Conservation (phyloP, 1,140 invertebrate genomes). For the Ctenoplectra terminalis region DNA sequence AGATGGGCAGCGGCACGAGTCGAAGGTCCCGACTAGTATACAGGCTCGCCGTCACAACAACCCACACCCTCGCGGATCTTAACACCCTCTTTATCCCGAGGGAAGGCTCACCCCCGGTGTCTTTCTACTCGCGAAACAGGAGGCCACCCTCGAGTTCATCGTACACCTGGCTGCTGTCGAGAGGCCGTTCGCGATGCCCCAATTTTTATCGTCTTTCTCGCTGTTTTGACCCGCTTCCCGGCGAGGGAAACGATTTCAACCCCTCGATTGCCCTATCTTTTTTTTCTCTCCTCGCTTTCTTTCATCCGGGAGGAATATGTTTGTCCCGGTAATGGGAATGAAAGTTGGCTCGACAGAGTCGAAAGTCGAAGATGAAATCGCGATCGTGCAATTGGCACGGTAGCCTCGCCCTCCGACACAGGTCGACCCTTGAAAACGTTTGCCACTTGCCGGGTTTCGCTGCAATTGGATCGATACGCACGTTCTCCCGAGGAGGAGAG, state of each 20-base stretch:
- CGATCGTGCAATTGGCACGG: conserved; percentile 25
- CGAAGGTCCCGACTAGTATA: conserved; percentile 65
- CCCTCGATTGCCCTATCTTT: neutral
- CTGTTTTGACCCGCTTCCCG: conserved; percentile 70
- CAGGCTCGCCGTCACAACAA: conserved; percentile 78
- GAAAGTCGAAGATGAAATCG: neutral
- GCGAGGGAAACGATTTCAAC: conserved; percentile 3
- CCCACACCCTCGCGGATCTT: conserved; percentile 70
- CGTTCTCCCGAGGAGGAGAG: neutral
- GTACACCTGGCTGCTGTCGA: conserved; percentile 68
- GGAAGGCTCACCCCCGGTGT: conserved; percentile 66
- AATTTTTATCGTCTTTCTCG: conserved; percentile 73
- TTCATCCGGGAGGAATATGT: neutral
- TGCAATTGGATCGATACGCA: conserved; percentile 37
- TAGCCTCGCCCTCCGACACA: conserved; percentile 3
- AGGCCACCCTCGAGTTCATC: conserved; percentile 67
- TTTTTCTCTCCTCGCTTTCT: neutral
- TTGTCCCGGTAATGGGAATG: neutral
- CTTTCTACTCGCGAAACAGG: conserved; percentile 61
- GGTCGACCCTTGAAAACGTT: conserved; percentile 40
- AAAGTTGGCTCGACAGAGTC: too few species aligned
- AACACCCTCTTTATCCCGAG: conserved; percentile 76
- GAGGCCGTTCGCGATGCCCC: conserved; percentile 64
- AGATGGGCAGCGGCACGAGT: conserved; percentile 66
- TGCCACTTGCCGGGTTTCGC: conserved; percentile 30